Evolutionary conservation across 2,888 invertebrate genomes (phyloP).

Genomic region (Chrysolina haemoptera): DNA sequence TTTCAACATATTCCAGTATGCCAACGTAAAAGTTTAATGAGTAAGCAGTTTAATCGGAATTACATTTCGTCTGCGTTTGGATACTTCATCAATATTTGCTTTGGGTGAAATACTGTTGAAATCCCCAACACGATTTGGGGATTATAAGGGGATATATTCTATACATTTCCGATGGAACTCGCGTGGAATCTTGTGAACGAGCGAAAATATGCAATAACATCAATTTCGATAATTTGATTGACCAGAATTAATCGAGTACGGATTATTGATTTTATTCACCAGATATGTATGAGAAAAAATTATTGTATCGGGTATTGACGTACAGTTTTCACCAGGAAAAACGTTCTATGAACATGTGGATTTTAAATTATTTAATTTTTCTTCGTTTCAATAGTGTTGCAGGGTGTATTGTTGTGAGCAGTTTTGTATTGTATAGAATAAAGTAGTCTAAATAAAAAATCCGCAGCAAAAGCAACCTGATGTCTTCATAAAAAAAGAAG

Average conservation of each 20-base stretch:
- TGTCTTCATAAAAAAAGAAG: no score
- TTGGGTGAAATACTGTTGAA: background rate
- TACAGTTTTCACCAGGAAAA: no score
- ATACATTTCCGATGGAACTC: background rate
- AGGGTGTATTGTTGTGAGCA: no score
- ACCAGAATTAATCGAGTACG: background rate
- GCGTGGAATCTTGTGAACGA: background rate
- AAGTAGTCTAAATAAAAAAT: no score
- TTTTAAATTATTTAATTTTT: no score
- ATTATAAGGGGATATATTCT: constrained; percentile 4
- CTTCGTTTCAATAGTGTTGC: no score
- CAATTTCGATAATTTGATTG: background rate
- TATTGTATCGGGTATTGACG: background rate
- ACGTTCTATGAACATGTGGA: no score
- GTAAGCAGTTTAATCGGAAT: constrained; percentile 11
- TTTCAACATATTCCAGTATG: background rate
- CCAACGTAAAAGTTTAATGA: background rate
- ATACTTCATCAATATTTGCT: constrained; percentile 8
- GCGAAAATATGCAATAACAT: constrained; percentile 3
- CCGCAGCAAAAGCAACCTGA: no score
- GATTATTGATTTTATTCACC: background rate
- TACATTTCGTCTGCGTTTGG: constrained; percentile 1
- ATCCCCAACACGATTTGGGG: constrained; percentile 5
- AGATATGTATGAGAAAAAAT: background rate
- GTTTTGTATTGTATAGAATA: no score